These are phyloP conservation scores for Actinia tenebrosa DNA, from an alignment of 64 coral and sea anemone genomes.

Conservation along the genomic window DNA sequence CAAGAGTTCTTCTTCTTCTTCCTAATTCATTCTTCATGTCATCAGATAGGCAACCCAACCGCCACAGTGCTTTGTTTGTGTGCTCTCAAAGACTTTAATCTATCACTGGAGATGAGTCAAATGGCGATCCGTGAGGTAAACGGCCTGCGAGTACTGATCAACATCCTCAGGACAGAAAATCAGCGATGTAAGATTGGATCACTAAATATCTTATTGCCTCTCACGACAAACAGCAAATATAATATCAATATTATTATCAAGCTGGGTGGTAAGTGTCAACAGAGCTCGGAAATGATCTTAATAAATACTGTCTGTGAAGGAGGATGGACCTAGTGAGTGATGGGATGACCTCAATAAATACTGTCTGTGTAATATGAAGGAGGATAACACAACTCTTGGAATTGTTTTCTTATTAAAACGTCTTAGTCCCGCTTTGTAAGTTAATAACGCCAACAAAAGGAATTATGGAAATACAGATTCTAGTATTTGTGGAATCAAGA, in stretches of 20 bases:
- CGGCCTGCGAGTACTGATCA: slow-evolving; percentile 69
- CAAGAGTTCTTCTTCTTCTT: no score
- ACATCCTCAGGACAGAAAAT: slow-evolving; percentile 78
- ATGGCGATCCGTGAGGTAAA: slow-evolving; percentile 86
- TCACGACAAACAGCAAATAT: slow-evolving; percentile 78
- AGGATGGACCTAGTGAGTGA: no score
- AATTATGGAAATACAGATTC: no score
- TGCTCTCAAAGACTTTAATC: slow-evolving; percentile 82
- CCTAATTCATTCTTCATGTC: not conserved
- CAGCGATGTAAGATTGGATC: slow-evolving; percentile 84
- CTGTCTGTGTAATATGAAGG: no score
- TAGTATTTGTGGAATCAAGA: no score
- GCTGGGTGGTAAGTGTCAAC: slow-evolving; percentile 54
- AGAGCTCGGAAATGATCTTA: no score
- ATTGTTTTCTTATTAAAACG: no score
- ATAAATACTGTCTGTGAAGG: no score
- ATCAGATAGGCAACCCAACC: slow-evolving; percentile 82
- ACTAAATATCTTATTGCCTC: slow-evolving; percentile 69
- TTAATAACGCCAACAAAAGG: no score
- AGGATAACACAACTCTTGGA: no score
- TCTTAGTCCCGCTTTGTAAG: no score
- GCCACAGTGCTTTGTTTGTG: slow-evolving; percentile 84
- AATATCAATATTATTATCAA: slow-evolving; percentile 69
- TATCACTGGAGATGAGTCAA: slow-evolving; percentile 72
- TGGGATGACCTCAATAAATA: no score